Evolutionary conservation across 2,113 vertebrate species (phyloP), one percentile per base, ranked within the genome.

Genomic region (Tragelaphus strepsiceros): DNA sequence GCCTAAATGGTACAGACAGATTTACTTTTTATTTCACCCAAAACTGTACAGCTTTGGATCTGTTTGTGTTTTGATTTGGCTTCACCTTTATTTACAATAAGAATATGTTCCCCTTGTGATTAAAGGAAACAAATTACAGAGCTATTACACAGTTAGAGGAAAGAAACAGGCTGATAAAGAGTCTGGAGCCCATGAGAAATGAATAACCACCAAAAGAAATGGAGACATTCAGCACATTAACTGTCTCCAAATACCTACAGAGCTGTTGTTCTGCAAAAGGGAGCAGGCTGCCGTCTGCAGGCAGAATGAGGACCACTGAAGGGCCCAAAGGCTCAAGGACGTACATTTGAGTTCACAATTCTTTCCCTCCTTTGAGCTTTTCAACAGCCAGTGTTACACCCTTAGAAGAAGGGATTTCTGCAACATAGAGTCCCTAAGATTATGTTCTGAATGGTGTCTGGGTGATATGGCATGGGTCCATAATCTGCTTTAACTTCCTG

Each of bases 271-370:
- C 26, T 0, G 2, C 17, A 83, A 82, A 78, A 35, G 71, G 93
- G 74, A 64, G 26, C 21, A 86, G 94, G 53, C 81, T 96, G 96
- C 93, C 88, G 81, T 95, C 88, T 95, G 3, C 93, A 88, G 93
- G 43, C 67, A 91, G 16, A 67, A 81, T 10, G 61, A 82, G 54
- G 67, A 81, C 39, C 28, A 32, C 61, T 2, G n/a, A 81, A 35
- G 9, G 14, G 11, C 22, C 0, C 7, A 35, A 78, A 64, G 21
- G 54, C 46, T 91, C 59, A 78, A 7, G 32, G 58, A 91, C 3
- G 1, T 2, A 7, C 5, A 74, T 53, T 35, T 61, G 81, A 90
- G 46, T 16, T 39, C 54, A 32, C 14, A 24, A 59, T 26, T 94
- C 58, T 62, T 88, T 81, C 32, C n/a, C 2, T n/a, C 4, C 9